These are phyloP conservation scores for Antidorcas marsupialis DNA, from an alignment of 2,113 vertebrate species.

Conservation along the genomic window DNA sequence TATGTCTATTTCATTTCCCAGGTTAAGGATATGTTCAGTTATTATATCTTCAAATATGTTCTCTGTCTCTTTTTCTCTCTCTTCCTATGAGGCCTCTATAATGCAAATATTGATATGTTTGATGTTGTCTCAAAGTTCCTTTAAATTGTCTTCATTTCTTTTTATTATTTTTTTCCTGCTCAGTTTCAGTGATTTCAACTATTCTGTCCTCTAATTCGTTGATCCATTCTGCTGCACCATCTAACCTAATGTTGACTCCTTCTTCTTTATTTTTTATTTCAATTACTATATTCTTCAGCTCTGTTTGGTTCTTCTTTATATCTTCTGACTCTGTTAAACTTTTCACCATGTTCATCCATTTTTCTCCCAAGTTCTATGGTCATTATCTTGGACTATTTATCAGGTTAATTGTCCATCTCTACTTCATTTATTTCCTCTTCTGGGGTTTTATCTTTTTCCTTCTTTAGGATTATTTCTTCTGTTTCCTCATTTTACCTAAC, in stretches of 20 bases:
- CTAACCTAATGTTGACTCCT: neutral
- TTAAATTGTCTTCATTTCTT: no score
- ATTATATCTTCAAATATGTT: neutral
- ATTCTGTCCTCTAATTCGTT: neutral
- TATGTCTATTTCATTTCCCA: neutral
- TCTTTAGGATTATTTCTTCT: no score
- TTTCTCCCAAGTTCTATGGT: neutral
- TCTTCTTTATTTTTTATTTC: neutral
- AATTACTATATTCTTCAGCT: neutral
- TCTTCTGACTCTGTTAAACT: neutral
- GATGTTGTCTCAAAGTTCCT: neutral
- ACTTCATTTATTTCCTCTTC: no score
- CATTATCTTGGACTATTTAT: neutral
- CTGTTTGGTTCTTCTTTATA: neutral
- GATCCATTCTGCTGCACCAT: neutral
- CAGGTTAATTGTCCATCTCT: no score
- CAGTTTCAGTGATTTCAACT: neutral
- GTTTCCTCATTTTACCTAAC: no score
- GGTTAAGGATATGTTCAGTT: neutral
- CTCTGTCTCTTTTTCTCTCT: neutral
- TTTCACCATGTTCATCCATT: neutral
- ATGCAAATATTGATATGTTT: neutral
- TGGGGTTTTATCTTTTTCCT: no score
- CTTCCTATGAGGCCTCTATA: neutral
- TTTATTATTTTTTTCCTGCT: neutral